Conservation (phyloP, 2,113 vertebrate species). For the Zosterops hypoxanthus region DNA sequence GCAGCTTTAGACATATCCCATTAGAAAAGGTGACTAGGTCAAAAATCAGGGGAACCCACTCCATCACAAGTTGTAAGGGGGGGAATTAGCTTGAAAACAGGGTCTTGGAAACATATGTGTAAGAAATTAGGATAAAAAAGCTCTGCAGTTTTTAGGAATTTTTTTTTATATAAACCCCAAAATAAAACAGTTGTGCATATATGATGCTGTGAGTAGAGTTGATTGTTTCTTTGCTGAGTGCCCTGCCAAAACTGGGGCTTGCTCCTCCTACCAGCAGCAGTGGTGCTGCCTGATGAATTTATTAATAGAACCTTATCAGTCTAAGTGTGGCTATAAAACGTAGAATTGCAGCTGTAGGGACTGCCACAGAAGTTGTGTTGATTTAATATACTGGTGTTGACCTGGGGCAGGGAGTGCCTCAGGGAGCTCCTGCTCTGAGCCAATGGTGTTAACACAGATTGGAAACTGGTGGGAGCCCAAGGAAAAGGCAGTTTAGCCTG, state of each 20-base stretch:
- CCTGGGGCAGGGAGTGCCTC: not conserved
- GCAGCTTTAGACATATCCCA: constrained; percentile 56
- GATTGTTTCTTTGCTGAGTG: not conserved
- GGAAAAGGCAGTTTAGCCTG: not conserved
- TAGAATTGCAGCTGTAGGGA: not conserved
- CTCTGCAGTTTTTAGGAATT: constrained; percentile 40
- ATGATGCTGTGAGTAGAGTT: not conserved
- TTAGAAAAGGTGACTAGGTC: constrained; percentile 29
- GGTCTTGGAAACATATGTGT: constrained; percentile 22
- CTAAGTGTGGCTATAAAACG: not conserved
- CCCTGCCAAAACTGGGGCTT: not conserved
- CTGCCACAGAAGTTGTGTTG: not conserved
- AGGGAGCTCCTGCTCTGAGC: not conserved
- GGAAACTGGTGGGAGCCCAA: not conserved
- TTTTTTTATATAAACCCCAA: constrained; percentile 67
- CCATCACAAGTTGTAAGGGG: not conserved
- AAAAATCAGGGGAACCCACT: constrained; percentile 7
- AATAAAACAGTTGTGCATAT: constrained; percentile 70
- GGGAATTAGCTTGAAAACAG: constrained; percentile 45
- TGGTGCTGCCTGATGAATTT: not conserved
- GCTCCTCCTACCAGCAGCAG: not conserved
- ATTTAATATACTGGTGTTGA: not conserved
- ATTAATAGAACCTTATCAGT: not conserved
- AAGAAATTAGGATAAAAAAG: constrained; percentile 7
- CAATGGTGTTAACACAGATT: rapidly evolving